Evolutionary conservation across 2,797 vertebrate genomes (phyloP), one percentile per base, ranked within the genome.

Genomic region (Periophthalmus magnuspinnatus): DNA sequence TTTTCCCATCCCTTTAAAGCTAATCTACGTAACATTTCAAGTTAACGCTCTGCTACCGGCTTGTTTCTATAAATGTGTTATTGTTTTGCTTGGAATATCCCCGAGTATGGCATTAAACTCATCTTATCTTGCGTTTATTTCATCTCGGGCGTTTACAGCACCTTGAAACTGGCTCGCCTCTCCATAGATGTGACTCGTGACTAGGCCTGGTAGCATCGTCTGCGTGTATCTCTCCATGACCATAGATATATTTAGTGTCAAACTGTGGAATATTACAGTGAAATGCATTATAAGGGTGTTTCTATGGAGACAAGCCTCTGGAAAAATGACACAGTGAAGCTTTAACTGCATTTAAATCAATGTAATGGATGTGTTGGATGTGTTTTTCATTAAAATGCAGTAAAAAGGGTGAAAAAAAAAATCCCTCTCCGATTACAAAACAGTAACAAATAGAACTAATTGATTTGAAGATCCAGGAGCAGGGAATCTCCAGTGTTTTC

Each of bases 371-470:
- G 1, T 58, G 38, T 41, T 59, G 28, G 41, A 6, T 33, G 1
- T 58, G 38, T 41, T 41, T 13, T 45, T 45, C 41, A 45, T 21
- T 41, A 41, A 4, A 13, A 61, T 59, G 3, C 19, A 61, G 5
- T 38, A 62, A 13, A 62, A n/a, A 9, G 28, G 64, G 13, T 2
- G 6, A 3, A 47, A 19, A 24, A 62, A 28, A 45, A 14, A 4
- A 16, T 22, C 21, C n/a, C 19, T 41, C 59, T 61, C n/a, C 16
- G 52, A 67, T 62, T 32, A 48, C 21, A 48, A 70, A 65, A 74
- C 50, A 60, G 32, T 7, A 28, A 65, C 41, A 75, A 68, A 41
- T 65, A 22, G 10, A 10, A 45, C 38, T 62, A 62, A 24, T 33
- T 54, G 19, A 45, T 72, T 70, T 72, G n/a, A 45, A 22, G 36